Evolutionary conservation across 2,113 vertebrate species (phyloP).

Genomic region (Steatornis caripensis): DNA sequence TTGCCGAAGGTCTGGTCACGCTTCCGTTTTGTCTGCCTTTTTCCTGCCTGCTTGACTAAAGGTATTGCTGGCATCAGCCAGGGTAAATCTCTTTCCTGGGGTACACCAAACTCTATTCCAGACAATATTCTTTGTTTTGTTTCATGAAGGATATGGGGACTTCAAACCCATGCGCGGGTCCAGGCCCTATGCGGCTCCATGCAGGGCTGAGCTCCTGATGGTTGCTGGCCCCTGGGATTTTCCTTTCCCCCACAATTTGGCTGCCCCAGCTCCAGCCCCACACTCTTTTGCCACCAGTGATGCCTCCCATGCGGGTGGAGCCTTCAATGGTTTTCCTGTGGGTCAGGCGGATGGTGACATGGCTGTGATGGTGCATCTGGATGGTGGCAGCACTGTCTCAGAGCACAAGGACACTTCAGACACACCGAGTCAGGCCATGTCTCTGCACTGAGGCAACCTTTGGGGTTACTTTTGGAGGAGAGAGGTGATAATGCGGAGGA

Average conservation of each 20-base stretch:
- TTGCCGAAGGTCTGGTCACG: not conserved
- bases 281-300: not conserved
- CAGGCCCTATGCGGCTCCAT: not conserved
- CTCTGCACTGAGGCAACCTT: not conserved
- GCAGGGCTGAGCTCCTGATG: not conserved
- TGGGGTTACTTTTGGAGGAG: not conserved
- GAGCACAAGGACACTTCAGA: not conserved
- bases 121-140: not conserved
- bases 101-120: not conserved
- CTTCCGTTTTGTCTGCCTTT: not conserved
- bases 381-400: not conserved
- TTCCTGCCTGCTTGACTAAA: not conserved
- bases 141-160: not conserved
- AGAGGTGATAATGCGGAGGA: not conserved
- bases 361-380: not conserved
- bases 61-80: not conserved
- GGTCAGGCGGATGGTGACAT: rapidly evolving
- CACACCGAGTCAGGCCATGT: not conserved
- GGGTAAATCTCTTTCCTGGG: not conserved
- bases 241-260: not conserved
- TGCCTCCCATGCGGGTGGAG: not conserved
- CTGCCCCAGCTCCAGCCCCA: too few species aligned
- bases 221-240: not conserved
- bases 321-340: not conserved
- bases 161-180: rapidly evolving